phyloP scores from a whole-genome alignment of 2,797 vertebrate genomes.

The Carduelis carduelis region DNA sequence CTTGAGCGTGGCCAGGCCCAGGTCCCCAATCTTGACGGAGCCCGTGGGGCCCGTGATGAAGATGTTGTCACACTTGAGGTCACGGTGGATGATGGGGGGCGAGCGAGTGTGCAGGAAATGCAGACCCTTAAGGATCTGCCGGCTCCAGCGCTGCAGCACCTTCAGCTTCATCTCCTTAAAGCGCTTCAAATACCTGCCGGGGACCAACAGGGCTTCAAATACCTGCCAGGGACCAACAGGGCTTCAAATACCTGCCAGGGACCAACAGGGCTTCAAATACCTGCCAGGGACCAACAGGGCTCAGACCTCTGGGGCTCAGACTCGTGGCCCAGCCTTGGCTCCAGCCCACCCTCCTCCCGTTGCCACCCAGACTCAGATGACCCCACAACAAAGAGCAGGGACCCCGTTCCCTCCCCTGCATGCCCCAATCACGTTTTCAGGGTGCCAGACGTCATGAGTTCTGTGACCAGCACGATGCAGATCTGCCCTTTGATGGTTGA shows the following conservation, averaged over 20 bases:
- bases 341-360: background rate
- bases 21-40: slow-evolving; percentile 95
- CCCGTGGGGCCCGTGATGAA: slow-evolving; percentile 97
- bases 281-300: slow-evolving; percentile 35
- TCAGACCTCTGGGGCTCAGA: background rate
- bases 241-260: slow-evolving; percentile 86
- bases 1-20: slow-evolving; percentile 95
- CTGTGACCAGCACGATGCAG: slow-evolving; percentile 94
- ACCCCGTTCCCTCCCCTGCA: fast-evolving
- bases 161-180: slow-evolving; percentile 98
- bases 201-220: slow-evolving; percentile 78
- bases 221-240: slow-evolving; percentile 68
- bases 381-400: background rate
- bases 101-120: slow-evolving; percentile 96
- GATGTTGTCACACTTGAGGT: slow-evolving; percentile 99
- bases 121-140: slow-evolving; percentile 94
- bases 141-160: slow-evolving; percentile 95
- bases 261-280: slow-evolving; percentile 81
- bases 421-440: slow-evolving; percentile 86
- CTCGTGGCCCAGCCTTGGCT: fast-evolving
- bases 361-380: fast-evolving
- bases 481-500: slow-evolving; percentile 91
- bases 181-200: slow-evolving; percentile 88
- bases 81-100: slow-evolving; percentile 95
- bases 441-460: slow-evolving; percentile 98